Conservation (phyloP, 2,888 invertebrate genomes). For the Microplitis manilae region DNA sequence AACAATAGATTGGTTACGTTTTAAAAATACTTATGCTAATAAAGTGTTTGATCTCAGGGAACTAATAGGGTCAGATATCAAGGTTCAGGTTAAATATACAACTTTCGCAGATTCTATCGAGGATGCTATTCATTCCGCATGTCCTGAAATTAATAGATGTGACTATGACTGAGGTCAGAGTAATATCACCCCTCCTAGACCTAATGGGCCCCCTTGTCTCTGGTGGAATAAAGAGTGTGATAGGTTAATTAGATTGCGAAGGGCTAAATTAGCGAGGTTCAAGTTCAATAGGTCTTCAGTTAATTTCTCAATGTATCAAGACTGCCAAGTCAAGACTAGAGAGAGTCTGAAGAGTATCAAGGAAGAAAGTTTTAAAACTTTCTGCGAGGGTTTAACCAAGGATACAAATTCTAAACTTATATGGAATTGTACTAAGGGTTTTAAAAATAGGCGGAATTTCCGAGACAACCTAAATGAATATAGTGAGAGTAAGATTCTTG, state of each 20-base stretch:
- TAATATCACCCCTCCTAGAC: background rate
- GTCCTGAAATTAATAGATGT: no score
- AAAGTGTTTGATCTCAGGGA: background rate
- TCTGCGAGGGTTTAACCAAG: background rate
- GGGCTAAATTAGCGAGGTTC: conserved; percentile 13
- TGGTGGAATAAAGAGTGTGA: conserved; percentile 33
- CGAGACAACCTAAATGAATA: no score
- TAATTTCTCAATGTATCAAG: background rate
- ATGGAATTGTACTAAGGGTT: conserved; percentile 20
- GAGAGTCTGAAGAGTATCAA: background rate
- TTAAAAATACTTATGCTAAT: background rate
- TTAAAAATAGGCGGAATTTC: conserved; percentile 14
- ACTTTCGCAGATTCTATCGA: no score
- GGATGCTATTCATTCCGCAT: no score
- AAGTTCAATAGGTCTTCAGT: background rate
- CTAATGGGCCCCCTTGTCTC: background rate
- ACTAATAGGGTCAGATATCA: background rate
- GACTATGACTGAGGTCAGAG: background rate
- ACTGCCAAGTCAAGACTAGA: background rate
- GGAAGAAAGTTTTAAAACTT: background rate
- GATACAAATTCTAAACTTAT: conserved; percentile 16
- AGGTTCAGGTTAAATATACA: background rate
- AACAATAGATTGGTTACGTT: background rate
- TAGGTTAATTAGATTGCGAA: conserved; percentile 22
- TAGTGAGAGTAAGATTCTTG: background rate